phyloP scores from a whole-genome alignment of 1,140 invertebrate species.

The Drosophila parabipectinata region DNA sequence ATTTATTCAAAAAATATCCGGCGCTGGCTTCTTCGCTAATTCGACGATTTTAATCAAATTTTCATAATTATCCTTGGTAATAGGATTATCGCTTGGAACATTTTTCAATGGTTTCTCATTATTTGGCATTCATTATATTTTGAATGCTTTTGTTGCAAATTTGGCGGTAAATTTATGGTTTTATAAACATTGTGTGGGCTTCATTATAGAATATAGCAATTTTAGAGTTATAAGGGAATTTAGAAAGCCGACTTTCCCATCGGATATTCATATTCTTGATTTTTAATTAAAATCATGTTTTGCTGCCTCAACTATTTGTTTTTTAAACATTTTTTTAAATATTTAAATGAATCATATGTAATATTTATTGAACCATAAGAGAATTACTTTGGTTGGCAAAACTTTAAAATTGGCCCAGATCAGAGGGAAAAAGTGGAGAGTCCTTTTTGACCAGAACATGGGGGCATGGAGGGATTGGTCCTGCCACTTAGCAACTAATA shows the following conservation, averaged over 20 bases:
- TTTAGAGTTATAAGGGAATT: slow-evolving; percentile 1
- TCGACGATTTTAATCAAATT: slow-evolving; percentile 28
- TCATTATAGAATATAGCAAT: not conserved
- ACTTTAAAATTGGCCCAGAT: slow-evolving; percentile 19
- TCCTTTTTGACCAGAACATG: not conserved
- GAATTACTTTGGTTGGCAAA: not conserved
- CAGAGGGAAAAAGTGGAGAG: not conserved
- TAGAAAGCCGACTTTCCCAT: not conserved
- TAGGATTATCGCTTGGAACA: slow-evolving; percentile 32
- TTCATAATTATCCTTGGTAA: slow-evolving; percentile 38
- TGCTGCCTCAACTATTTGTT: slow-evolving; percentile 14
- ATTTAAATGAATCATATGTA: not conserved
- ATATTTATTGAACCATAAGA: slow-evolving; percentile 40
- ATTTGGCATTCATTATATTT: slow-evolving; percentile 4
- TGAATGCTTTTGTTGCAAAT: not conserved
- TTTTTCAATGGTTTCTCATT: slow-evolving; percentile 29
- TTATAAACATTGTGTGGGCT: not conserved
- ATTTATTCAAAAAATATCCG: slow-evolving; percentile 3
- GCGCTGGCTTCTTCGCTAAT: slow-evolving; percentile 29
- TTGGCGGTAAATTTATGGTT: not conserved
- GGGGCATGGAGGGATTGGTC: slow-evolving; percentile 16
- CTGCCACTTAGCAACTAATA: slow-evolving; percentile 66
- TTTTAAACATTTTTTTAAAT: slow-evolving; percentile 7
- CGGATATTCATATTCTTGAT: not conserved
- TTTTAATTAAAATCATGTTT: slow-evolving; percentile 42